These are phyloP conservation scores for Autographa gamma DNA, from an alignment of 2,888 invertebrate genomes.

Conservation along the genomic window DNA sequence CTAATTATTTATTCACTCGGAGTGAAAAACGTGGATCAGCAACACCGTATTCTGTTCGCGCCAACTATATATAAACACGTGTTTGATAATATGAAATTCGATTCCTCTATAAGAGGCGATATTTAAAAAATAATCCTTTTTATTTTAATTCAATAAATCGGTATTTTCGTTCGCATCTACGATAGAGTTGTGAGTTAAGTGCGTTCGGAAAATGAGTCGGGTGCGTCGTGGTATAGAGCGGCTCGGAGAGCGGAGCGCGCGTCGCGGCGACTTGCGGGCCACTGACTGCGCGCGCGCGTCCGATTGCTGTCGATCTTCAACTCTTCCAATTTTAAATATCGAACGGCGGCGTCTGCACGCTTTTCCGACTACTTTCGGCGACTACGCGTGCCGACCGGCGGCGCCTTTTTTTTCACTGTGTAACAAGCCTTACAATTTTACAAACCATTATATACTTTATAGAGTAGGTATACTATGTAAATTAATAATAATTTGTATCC, in stretches of 20 bases:
- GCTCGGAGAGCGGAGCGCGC: slow-evolving; percentile 80
- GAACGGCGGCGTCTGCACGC: slow-evolving; percentile 69
- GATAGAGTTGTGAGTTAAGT: slow-evolving; percentile 58
- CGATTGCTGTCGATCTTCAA: slow-evolving; percentile 71
- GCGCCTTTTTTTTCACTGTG: slow-evolving; percentile 42
- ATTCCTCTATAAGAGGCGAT: slow-evolving; percentile 56
- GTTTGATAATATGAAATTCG: slow-evolving; percentile 73
- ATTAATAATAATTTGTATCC: neutral
- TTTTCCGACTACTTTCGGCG: slow-evolving; percentile 72
- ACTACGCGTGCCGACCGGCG: slow-evolving; percentile 17
- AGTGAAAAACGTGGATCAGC: slow-evolving; percentile 83
- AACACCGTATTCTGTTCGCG: slow-evolving; percentile 79
- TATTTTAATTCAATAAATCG: slow-evolving; percentile 67
- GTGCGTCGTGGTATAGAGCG: slow-evolving; percentile 71
- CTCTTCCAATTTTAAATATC: slow-evolving; percentile 84
- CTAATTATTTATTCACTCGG: slow-evolving; percentile 82
- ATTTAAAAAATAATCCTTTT: slow-evolving; percentile 65
- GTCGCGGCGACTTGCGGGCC: slow-evolving; percentile 84
- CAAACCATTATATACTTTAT: neutral
- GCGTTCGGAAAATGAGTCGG: slow-evolving; percentile 77
- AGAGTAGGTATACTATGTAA: neutral
- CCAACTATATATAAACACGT: slow-evolving; percentile 84
- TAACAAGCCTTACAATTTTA: slow-evolving; percentile 41
- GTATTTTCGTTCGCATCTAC: slow-evolving; percentile 61
- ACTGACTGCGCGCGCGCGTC: slow-evolving; percentile 82